Evolutionary conservation across 2,797 vertebrate species (phyloP).

Genomic region (Thaleichthys pacificus): DNA sequence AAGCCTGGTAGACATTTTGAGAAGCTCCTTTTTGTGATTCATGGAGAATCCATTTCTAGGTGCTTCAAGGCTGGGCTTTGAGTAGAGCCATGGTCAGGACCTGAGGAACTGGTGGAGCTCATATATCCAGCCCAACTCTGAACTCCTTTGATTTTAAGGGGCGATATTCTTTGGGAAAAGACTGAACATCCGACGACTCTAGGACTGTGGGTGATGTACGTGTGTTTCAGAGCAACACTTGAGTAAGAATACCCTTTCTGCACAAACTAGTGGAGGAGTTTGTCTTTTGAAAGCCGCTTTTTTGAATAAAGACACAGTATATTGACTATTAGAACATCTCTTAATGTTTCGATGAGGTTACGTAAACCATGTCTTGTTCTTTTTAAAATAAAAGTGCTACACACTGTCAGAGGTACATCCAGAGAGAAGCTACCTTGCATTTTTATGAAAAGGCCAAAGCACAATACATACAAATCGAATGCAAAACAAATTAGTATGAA

Average conservation of each 20-base stretch:
- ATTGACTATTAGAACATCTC: slow-evolving; percentile 55
- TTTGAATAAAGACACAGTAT: slow-evolving; percentile 50
- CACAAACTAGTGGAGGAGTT: slow-evolving; percentile 41
- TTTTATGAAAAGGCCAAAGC: slow-evolving; percentile 77
- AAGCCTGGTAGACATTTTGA: slow-evolving; percentile 3
- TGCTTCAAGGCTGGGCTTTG: slow-evolving; percentile 21
- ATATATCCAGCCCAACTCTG: slow-evolving; percentile 40
- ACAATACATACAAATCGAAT: slow-evolving; percentile 66
- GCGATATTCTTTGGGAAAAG: slow-evolving; percentile 39
- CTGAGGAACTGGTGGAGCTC: slow-evolving; percentile 10
- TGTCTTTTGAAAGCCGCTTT: slow-evolving; percentile 50
- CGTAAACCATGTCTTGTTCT: slow-evolving; percentile 42
- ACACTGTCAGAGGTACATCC: slow-evolving; percentile 49
- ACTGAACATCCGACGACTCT: slow-evolving; percentile 41
- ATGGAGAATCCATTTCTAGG: slow-evolving; percentile 16
- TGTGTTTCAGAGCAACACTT: slow-evolving; percentile 27
- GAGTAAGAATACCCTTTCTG: slow-evolving; percentile 41
- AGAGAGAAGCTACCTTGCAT: slow-evolving; percentile 57
- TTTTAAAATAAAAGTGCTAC: slow-evolving; percentile 43
- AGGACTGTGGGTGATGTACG: slow-evolving; percentile 40
- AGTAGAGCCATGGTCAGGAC: slow-evolving; percentile 14
- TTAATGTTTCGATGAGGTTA: slow-evolving; percentile 52
- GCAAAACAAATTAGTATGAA: slow-evolving; percentile 51
- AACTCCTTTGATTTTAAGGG: slow-evolving; percentile 48
- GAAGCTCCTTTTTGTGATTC: slow-evolving; percentile 42